These are phyloP conservation scores for Agraylea sexmaculata DNA, from an alignment of 1,140 invertebrate genomes.

Conservation along the genomic window DNA sequence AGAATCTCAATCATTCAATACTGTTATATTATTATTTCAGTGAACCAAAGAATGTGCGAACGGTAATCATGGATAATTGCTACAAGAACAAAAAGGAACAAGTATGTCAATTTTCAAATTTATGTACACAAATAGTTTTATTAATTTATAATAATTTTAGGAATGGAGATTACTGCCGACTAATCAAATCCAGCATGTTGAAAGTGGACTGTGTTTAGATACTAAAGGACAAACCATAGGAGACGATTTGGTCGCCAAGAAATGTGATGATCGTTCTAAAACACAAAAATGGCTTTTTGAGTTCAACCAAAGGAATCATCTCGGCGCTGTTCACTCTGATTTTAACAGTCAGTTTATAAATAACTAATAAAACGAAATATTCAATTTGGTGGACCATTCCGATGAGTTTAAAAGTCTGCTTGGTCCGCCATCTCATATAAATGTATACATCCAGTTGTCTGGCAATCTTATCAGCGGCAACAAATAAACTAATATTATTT, in stretches of 20 bases:
- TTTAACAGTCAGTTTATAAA: no score
- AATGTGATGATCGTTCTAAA: constrained; percentile 7
- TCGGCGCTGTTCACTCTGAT: constrained; percentile 9
- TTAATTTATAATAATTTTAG: constrained; percentile 7
- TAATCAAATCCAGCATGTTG: constrained; percentile 12
- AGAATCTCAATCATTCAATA: not conserved
- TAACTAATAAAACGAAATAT: no score
- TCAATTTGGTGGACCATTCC: no score
- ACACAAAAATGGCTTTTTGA: constrained; percentile 14
- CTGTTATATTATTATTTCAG: constrained; percentile 4
- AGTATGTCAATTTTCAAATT: constrained; percentile 38
- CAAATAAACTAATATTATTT: not conserved
- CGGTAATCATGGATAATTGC: constrained; percentile 44
- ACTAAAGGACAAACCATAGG: constrained; percentile 11
- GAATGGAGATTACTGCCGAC: constrained; percentile 13
- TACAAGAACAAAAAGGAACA: constrained; percentile 42
- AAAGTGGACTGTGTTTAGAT: constrained; percentile 12
- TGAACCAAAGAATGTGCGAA: constrained; percentile 24
- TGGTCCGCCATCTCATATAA: no score
- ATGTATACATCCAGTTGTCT: no score
- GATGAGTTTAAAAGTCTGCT: no score
- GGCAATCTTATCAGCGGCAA: no score
- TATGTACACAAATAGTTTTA: no score
- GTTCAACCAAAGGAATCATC: constrained; percentile 14
- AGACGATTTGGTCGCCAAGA: constrained; percentile 11